Base-by-base conservation (phyloP, 2,888 invertebrate genomes). In the Ennomos fuscantarius region DNA sequence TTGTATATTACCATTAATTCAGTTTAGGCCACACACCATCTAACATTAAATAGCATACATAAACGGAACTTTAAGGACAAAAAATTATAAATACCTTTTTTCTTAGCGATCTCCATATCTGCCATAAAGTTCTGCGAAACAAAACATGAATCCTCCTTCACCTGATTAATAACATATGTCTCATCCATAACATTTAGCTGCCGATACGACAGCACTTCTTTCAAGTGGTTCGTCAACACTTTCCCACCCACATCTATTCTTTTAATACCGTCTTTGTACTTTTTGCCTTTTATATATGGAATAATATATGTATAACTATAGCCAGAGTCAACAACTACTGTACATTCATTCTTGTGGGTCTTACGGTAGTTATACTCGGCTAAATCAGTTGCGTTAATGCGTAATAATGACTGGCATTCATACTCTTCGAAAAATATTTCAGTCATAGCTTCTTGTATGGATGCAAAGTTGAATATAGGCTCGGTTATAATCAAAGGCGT, bases 111-210 rank as follows among this genome's bases (percentile, higher is more conserved):
- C 55, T 93, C 93, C 95, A 98, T 95, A 71, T 99, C 98, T 13
- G 89, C 89, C 73, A 94, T 94, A 74, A 98, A 98, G 79, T 99
- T 93, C 67, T 94, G 93, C 0, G 99, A 96, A 0, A 99, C 98
- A 90, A 95, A 99, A 81, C 99, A 99, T 0, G 97, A 95, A 81
- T 99, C 99, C 87, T 99, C 99, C 84, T 99, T 99, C 0, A 96
- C 97, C 89, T 99, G 99, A 87, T 99, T 99, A 44, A 99, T 98
- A 0, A 99, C 98, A 87, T 97, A 98, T 0, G 99, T 98, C 86
- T 99, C 99, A 81, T 99, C 99, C 98, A 99, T 98, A 0, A 99
- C 99, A 92, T 99, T 98, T 42, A 99, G 87, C 79, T 99, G 99
- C 40, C 96, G 93, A 84, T 99, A 99, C 0, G 99, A 99, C 68